Evolutionary conservation across 23 tunicate genomes (phyloP).

Genomic region (Phallusia fumigata): DNA sequence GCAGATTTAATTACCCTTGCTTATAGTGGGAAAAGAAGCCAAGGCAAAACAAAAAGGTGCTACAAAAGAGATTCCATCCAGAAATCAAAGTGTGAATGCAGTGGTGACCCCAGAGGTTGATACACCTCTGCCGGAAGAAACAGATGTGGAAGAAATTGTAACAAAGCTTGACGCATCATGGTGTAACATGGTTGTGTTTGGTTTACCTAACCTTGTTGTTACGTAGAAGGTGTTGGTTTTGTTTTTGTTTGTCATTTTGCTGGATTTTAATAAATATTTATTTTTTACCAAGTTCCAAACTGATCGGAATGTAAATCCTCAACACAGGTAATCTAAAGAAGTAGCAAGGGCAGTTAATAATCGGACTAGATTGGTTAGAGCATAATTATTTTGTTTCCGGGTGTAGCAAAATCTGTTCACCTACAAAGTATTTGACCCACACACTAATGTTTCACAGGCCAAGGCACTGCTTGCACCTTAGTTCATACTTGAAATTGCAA

Average conservation of each 20-base stretch:
- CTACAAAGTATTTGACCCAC: too few relatives aligned
- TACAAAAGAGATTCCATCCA: neutral
- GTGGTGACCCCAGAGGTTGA: constrained; percentile 10
- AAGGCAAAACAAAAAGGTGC: constrained; percentile 12
- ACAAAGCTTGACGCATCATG: constrained; percentile 35
- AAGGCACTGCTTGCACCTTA: too few relatives aligned
- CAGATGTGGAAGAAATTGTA: neutral
- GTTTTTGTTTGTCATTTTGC: neutral
- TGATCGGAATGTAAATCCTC: too few relatives aligned
- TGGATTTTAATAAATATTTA: neutral
- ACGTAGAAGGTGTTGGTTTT: neutral
- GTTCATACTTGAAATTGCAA: too few relatives aligned
- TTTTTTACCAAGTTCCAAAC: too few relatives aligned
- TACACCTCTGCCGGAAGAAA: constrained; percentile 21
- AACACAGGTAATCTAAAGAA: too few relatives aligned
- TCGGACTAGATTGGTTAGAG: too few relatives aligned
- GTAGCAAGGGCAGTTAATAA: too few relatives aligned
- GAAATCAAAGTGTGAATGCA: neutral
- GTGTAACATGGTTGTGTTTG: constrained; percentile 77
- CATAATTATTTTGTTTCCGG: too few relatives aligned
- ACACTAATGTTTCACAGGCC: too few relatives aligned
- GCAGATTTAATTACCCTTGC: neutral
- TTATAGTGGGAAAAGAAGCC: constrained; percentile 19
- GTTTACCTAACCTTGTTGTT: constrained; percentile 69
- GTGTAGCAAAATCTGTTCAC: too few relatives aligned